Conservation (phyloP, 2,888 invertebrate genomes). For the Rhimphoctona megacephalus region DNA sequence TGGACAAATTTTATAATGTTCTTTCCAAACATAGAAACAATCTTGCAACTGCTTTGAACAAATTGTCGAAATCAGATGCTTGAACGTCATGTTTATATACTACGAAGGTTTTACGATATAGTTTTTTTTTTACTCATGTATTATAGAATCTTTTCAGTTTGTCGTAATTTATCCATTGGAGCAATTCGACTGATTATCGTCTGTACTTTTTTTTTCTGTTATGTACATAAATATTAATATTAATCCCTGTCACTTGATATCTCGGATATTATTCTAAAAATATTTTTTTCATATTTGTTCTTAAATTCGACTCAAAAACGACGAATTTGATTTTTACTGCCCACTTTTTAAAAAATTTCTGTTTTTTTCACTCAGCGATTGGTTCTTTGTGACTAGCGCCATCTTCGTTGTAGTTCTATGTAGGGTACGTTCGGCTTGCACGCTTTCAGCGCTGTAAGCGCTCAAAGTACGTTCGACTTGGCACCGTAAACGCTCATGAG, state of each 20-base stretch:
- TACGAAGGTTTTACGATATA: not conserved
- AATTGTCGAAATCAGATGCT: not conserved
- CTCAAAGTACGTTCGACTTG: no score
- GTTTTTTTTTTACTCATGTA: not conserved
- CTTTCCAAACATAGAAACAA: conserved; percentile 73
- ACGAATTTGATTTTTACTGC: no score
- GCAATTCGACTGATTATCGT: not conserved
- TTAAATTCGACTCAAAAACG: not conserved
- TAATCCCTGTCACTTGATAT: not conserved
- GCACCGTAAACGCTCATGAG: no score
- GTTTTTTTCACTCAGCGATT: not conserved
- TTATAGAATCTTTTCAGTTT: not conserved
- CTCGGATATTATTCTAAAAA: not conserved
- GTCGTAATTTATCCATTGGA: not conserved
- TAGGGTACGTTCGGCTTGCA: no score
- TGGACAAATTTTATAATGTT: conserved; percentile 73
- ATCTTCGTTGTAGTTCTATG: not conserved
- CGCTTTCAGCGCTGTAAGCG: no score
- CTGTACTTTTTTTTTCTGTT: not conserved
- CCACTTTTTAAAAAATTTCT: no score
- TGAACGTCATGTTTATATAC: not conserved
- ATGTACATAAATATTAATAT: not conserved
- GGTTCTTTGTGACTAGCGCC: not conserved
- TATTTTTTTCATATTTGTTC: not conserved
- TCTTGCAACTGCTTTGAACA: conserved; percentile 50